A percentile compares a stretch with the other conserved stretches of the same genome.
phyloP scores from a whole-genome alignment of 2,113 vertebrate species.

The Mirza zaza region DNA sequence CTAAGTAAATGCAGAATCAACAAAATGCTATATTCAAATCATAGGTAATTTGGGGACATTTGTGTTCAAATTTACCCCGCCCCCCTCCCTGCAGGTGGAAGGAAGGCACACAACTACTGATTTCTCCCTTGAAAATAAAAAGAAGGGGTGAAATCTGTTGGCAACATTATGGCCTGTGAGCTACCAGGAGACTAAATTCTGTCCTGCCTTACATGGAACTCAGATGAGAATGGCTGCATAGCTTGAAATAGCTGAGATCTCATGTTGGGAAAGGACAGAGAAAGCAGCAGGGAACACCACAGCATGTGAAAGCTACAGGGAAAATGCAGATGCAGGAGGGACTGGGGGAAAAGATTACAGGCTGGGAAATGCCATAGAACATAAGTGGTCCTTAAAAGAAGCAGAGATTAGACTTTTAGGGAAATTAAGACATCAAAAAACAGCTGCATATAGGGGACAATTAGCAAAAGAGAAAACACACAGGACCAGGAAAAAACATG shows the following conservation, averaged over 20 bases:
- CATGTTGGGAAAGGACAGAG: not conserved
- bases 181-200: not conserved
- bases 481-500: not conserved
- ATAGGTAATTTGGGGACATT: not conserved
- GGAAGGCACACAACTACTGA: not conserved
- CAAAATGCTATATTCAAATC: not conserved
- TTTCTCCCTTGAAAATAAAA: not conserved
- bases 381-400: not conserved
- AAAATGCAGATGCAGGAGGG: not conserved
- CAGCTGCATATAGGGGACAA: not conserved
- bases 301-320: not conserved
- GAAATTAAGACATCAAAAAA: not conserved
- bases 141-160: not conserved
- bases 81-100: not conserved
- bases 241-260: not conserved
- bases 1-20: not conserved
- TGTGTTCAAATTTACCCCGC: not conserved
- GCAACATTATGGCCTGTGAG: not conserved
- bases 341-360: not conserved
- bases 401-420: not conserved
- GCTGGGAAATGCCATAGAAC: not conserved
- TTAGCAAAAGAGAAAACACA: not conserved
- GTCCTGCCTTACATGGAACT: not conserved
- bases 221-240: not conserved
- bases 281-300: not conserved